Evolutionary conservation across 2,888 invertebrate species (phyloP), one percentile per base, ranked within the genome.

Genomic region (Salticus scenicus): DNA sequence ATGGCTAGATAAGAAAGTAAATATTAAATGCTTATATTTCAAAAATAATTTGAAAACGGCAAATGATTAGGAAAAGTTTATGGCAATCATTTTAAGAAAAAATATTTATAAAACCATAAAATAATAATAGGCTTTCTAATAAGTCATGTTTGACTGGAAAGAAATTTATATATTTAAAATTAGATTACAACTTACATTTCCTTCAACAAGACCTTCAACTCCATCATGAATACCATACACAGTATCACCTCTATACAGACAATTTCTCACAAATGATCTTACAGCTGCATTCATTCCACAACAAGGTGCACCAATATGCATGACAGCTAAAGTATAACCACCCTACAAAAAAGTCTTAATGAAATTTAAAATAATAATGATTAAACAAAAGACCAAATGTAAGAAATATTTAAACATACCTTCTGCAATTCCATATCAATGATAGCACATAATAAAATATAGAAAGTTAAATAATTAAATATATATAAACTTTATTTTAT

Each of bases 231-330:
- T 94, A 73, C 98, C 99, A 82, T 95, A 94, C 31, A 98, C 97
- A 77, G 94, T 95, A 92, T 97, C 98, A 4, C 98, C 98, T 88
- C 97, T 94, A 92, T 97, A 98, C 91, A 99, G 96, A 90, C 96
- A 96, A 92, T 98, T 97, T 73, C 99, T 94, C 10, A 99, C 98
- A 91, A 99, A 99, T 12, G 98, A 97, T 74, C 99, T 95, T 69
- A 99, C 98, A 0, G 98, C 98, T 2, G 99, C 98, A 92, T 99
- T 99, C 98, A 99, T 98, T 85, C 99, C 99, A 92, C 99, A 98
- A 66, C 98, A 97, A 0, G 99, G 99, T 28, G 99, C 98, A 87
- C 99, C 99, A 88, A 99, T 95, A 91, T 98, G 98, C 95, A 99
- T 96, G 66, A 99, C 96, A 27, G 95, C 99, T 88, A 98, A 92